Base-by-base conservation (phyloP, 1,140 invertebrate species). In the Helicorthomorpha holstii region DNA sequence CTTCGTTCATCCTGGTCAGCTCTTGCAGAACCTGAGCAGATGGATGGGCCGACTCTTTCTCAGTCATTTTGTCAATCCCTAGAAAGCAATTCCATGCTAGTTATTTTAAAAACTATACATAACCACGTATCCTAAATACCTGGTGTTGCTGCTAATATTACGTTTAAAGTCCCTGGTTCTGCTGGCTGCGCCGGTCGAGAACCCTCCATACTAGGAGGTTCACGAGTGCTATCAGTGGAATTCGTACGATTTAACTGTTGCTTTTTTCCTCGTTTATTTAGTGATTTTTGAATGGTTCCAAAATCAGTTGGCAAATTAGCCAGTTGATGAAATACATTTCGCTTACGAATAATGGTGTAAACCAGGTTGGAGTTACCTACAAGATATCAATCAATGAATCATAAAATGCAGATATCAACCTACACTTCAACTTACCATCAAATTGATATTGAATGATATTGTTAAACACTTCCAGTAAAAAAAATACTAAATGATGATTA, bases 391-490 rank as follows among this genome's bases (percentile, higher is more conserved):
- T 22, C 55, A 47, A 48, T 19, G 25, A 21, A 34, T 43, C 34
- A 49, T 21, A 50, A 44, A 3, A 42, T 34, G 43, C 21, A 55
- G 48, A 29, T 24, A 53, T 3, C 14, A 53, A 21, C n/a, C 44
- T 19, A 46, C 21, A 7, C 19, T 22, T 22, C 19, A 46, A 22
- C 21, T 22, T 46, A 83, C 94, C 95, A 74, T 99, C 96, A 72
- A 99, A 99, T 67, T 99, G 96, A 68, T 99, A 99, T 72, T 98
- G 95, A 60, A 99, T 98, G 57, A 99, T 96, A 65, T 99, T 99
- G 67, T 99, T 99, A 68, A 99, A 98, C 61, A 98, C 94, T 75
- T 99, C 96, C 27, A 99, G 73, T 23, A 99, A 71, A 69, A 98
- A 98, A 70, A 98, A 98, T 0, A 98, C 89, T 46, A 98, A 75